phyloP scores from a whole-genome alignment of 2,888 invertebrate species.

The Folsomia manolachei region DNA sequence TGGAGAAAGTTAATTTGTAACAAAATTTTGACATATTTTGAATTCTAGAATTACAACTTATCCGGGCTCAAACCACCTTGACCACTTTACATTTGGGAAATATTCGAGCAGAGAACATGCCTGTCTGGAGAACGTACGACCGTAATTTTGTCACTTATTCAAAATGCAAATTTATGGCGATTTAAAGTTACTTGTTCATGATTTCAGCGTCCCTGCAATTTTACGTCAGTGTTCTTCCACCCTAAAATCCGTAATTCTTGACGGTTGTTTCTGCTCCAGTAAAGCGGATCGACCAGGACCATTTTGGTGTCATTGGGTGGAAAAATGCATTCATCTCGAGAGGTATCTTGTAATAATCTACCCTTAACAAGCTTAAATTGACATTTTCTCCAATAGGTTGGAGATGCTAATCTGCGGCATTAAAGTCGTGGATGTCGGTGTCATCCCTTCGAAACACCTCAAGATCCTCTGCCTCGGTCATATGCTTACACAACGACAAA shows the following conservation, averaged over 20 bases:
- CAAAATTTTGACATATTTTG: too few species aligned
- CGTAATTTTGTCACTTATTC: too few species aligned
- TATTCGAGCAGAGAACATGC: conserved; percentile 17
- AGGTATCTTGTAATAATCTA: too few species aligned
- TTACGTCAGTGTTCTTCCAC: conserved; percentile 9
- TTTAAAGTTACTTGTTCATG: too few species aligned
- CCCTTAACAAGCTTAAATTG: too few species aligned
- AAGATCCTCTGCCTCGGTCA: conserved; percentile 20
- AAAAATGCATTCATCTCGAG: conserved; percentile 17
- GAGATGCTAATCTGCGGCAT: conserved; percentile 27
- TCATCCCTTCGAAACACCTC: conserved; percentile 13
- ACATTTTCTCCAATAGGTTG: too few species aligned
- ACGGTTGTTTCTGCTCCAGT: conserved; percentile 25
- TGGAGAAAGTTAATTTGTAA: too few species aligned
- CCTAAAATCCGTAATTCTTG: conserved; percentile 9
- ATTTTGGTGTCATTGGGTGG: conserved; percentile 22
- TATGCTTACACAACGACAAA: conserved; percentile 21
- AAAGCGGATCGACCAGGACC: conserved; percentile 5
- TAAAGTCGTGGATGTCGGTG: conserved; percentile 5
- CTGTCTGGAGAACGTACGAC: conserved; percentile 13
- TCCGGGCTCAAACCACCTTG: conserved; percentile 14
- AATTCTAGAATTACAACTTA: not conserved
- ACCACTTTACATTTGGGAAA: conserved; percentile 19
- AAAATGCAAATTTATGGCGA: too few species aligned
- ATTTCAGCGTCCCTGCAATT: not conserved